Evolutionary conservation across 2,888 invertebrate genomes (phyloP).

Genomic region (Limenitis arthemis): DNA sequence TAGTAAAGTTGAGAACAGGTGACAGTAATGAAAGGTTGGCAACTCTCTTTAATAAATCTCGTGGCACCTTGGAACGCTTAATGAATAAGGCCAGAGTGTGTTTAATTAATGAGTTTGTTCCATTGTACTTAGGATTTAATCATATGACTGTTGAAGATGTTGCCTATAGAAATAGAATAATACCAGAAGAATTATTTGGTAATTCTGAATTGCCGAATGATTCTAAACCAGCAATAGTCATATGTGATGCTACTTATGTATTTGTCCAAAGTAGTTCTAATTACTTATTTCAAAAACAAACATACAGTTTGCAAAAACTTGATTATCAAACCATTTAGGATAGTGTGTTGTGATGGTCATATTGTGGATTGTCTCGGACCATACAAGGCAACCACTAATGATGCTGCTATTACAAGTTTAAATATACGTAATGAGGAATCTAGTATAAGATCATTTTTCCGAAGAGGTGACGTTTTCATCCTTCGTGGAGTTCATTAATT

Average conservation of each 20-base stretch:
- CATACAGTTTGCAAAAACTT: conserved; percentile 7
- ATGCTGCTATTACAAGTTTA: conserved; percentile 3
- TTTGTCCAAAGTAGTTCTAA: conserved; percentile 7
- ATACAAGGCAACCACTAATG: conserved; percentile 1
- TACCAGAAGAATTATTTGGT: conserved; percentile 5
- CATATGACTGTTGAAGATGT: conserved; percentile 10
- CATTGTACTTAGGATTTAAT: not conserved
- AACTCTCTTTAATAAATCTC: conserved; percentile 2
- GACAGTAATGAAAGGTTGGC: conserved; percentile 14
- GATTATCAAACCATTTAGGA: conserved; percentile 6
- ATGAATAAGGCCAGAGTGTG: conserved; percentile 5
- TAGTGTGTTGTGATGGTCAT: conserved; percentile 9
- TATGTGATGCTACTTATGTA: conserved; percentile 7
- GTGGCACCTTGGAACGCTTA: conserved; percentile 3
- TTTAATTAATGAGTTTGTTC: not conserved
- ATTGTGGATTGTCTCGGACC: conserved; percentile 7
- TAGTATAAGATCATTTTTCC: not conserved
- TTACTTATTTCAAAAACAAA: conserved; percentile 6
- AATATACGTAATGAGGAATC: not conserved
- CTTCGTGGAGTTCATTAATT: not conserved
- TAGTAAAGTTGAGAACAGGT: conserved; percentile 13
- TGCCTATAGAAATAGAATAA: conserved; percentile 6
- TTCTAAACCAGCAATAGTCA: conserved; percentile 8
- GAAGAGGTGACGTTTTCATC: not conserved
- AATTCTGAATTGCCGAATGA: not conserved